Evolutionary conservation across 1,140 invertebrate genomes (phyloP), one percentile per base, ranked within the genome.

Genomic region (Caenorhabditis brenneri): DNA sequence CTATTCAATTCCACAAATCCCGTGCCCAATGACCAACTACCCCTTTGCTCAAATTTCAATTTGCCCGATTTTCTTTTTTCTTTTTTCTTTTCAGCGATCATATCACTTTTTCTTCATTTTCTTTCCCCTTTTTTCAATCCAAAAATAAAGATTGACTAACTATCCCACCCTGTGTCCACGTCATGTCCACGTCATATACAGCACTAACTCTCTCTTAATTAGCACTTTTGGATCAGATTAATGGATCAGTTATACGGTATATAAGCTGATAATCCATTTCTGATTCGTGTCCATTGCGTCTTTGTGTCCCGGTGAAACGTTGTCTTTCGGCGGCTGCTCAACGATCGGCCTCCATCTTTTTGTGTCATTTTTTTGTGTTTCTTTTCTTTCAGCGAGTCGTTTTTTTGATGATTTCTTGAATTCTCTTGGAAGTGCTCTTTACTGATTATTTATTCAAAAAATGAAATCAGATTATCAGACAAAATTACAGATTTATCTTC

Each of bases 91-190:
- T 39, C 29, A 33, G 36, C 65, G 65, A 74, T 74, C 65, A 74
- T 74, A 74, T 74, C 65, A 74, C 65, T 74, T 74, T n/a, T 10
- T 51, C 48, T 51, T 51, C 48, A 9, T 51, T 24, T 29, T 29
- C 24, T 42, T 74, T 74, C 36, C 16, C 16, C 33, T 36, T 36
- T 15, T 74, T 46, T 74, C 65, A 65, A 65, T 65, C 58, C 31
- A 42, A 74, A 74, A 74, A 74, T 74, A 74, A 74, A 74, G 65
- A 74, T 74, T 74, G 65, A 74, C 65, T 74, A 74, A 74, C 65
- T 74, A 74, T 42, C 65, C 65, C 65, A 42, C 36, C 65, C 65
- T 74, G 65, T 74, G 65, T 74, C 65, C 65, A 24, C 65, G 65
- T 74, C 65, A 42, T 46, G 65, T 74, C 65, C 65, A 42, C 22